phyloP scores from a whole-genome alignment of 2,113 vertebrate genomes.

The Passerina amoena region DNA sequence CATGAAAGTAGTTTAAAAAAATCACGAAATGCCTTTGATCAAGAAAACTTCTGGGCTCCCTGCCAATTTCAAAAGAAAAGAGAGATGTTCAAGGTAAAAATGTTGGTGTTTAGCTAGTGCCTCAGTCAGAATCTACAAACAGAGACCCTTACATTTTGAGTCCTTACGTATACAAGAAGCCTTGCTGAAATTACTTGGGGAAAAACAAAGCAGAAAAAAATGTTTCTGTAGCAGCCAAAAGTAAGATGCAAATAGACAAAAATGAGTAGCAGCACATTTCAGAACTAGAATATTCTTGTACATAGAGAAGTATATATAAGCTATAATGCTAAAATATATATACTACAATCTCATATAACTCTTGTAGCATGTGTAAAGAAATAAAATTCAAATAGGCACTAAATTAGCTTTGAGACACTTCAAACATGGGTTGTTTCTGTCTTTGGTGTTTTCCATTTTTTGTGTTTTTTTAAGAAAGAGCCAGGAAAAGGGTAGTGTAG shows the following conservation, averaged over 20 bases:
- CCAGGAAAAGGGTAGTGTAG: not conserved
- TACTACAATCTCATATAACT: not conserved
- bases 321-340: not conserved
- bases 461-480: not conserved
- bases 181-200: not conserved
- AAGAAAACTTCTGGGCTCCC: conserved; percentile 22
- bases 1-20: conserved; percentile 54
- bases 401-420: not conserved
- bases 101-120: not conserved
- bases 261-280: not conserved
- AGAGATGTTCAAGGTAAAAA: not conserved
- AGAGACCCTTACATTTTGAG: not conserved
- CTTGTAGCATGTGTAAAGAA: not conserved
- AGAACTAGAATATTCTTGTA: not conserved
- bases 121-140: not conserved
- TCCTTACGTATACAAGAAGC: not conserved
- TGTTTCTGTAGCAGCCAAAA: not conserved
- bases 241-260: not conserved
- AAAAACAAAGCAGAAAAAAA: not conserved
- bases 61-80: conserved; percentile 23
- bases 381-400: not conserved
- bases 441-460: no score
- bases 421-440: not conserved
- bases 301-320: not conserved
- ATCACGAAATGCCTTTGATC: conserved; percentile 17